These are phyloP conservation scores for Orgyia antiqua DNA, from an alignment of 2,888 invertebrate species.

Conservation along the genomic window DNA sequence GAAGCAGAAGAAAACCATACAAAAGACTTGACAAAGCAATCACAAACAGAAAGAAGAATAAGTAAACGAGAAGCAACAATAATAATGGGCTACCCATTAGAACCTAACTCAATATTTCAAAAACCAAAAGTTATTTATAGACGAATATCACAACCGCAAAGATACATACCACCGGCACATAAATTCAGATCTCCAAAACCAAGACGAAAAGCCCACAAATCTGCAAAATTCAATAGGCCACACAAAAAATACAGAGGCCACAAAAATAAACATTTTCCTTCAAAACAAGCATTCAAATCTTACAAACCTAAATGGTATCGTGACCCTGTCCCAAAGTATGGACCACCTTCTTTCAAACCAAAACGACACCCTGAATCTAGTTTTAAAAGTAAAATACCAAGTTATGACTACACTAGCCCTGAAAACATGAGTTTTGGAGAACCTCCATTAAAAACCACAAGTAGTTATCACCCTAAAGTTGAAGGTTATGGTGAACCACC, in stretches of 20 bases:
- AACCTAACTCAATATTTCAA: constrained; percentile 24
- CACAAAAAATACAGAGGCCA: constrained; percentile 41
- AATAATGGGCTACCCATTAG: constrained; percentile 31
- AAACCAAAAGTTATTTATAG: constrained; percentile 50
- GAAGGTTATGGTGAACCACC: constrained; percentile 43
- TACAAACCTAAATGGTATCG: constrained; percentile 7
- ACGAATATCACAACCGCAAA: constrained; percentile 30
- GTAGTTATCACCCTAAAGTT: constrained; percentile 27
- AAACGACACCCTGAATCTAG: constrained; percentile 23
- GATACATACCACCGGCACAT: constrained; percentile 31
- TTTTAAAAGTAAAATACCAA: constrained; percentile 13
- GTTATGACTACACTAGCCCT: constrained; percentile 11
- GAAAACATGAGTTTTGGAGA: constrained; percentile 52
- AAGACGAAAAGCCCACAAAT: constrained; percentile 35
- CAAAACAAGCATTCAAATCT: constrained; percentile 2
- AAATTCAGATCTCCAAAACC: constrained; percentile 39
- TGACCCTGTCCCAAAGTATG: constrained; percentile 29
- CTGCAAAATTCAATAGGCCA: constrained; percentile 32
- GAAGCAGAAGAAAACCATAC: constrained; percentile 20
- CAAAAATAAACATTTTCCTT: constrained; percentile 10
- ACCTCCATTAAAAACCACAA: constrained; percentile 36
- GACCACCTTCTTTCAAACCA: constrained; percentile 30
- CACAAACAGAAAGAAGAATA: constrained; percentile 20
- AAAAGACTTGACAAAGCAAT: constrained; percentile 10
- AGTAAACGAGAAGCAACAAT: constrained; percentile 47